A percentile compares a stretch with the other conserved stretches of the same genome.
Evolutionary conservation across 2,888 invertebrate genomes (phyloP).

Genomic region (Drosophila sordidula): DNA sequence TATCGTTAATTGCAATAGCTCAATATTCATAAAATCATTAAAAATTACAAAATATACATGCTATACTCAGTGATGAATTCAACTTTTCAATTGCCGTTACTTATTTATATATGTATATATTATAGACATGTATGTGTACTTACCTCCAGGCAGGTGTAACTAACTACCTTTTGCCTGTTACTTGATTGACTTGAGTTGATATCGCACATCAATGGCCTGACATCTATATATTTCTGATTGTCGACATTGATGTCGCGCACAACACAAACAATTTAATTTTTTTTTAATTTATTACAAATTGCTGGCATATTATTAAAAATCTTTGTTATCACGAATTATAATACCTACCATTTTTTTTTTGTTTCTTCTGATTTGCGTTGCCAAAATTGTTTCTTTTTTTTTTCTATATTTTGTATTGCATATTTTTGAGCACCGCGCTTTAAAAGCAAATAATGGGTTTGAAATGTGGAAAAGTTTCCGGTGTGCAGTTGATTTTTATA

Average conservation of each 20-base stretch:
- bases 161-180: slow-evolving; percentile 28
- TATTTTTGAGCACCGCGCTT: slow-evolving; percentile 4
- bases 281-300: slow-evolving; percentile 26
- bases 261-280: slow-evolving; percentile 33
- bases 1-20: slow-evolving; percentile 47
- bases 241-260: slow-evolving; percentile 16
- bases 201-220: slow-evolving; percentile 17
- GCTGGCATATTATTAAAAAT: slow-evolving; percentile 22
- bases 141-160: slow-evolving; percentile 21
- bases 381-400: too few relatives aligned
- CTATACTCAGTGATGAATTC: slow-evolving; percentile 31
- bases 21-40: slow-evolving; percentile 25
- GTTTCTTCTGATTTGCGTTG: neutral
- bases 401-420: slow-evolving; percentile 9
- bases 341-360: neutral
- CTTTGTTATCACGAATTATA: slow-evolving; percentile 12
- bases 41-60: slow-evolving; percentile 15
- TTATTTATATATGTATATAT: slow-evolving; percentile 8
- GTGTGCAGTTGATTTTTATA: neutral
- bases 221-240: slow-evolving; percentile 13
- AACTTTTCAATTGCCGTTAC: slow-evolving; percentile 7
- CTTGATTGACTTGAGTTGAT: slow-evolving; percentile 47
- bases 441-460: neutral
- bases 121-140: slow-evolving; percentile 6
- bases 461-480: neutral